Evolutionary conservation across 30 jellyfish, hydroid and myxozoan genomes (phyloP), one percentile per base, ranked within the genome.

Genomic region (Nemopilema nomurai): DNA sequence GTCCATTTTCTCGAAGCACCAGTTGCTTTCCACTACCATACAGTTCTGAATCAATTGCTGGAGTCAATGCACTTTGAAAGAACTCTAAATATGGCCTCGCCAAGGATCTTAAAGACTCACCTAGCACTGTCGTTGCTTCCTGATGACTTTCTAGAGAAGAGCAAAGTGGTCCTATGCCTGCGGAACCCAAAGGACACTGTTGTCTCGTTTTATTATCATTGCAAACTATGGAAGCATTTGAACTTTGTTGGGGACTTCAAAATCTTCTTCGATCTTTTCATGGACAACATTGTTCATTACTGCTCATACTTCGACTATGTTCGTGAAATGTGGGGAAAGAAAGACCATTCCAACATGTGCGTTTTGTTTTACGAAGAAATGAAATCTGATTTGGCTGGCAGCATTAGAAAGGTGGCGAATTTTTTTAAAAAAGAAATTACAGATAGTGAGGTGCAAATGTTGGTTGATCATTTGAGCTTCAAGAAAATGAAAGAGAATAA

Each of bases 151-250:
- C 26, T 74, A 0, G 71, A 74, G 71, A 26, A 74, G 18, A 29
- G 74, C 84, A 49, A 49, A n/a, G 69, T 50, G 16, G 84, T 74
- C 9, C 31, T 27, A 22, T 74, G 84, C 24, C 33, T 74, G 29
- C 84, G 84, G 49, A 74, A 74, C 65, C 84, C 84, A 8, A 74
- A 74, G 29, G 84, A 74, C 33, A 74, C 84, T 0, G 20, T 31
- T 1, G 84, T 74, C 22, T 74, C 84, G 13, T 49, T 30, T 13
- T 74, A 74, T 21, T 70, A 74, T 49, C 51, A 0, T 49, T 18
- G 33, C 7, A 29, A 74, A 0, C 16, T 29, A 28, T 8, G 9
- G 0, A 74, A 31, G 51, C 27, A 41, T 13, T 6, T 41, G 13
- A 41, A 41, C 13, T 41, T 41, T 13, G 57, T 41, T 41, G 57